Conservation (phyloP, 2,113 vertebrate species). For the Mobula birostris region DNA sequence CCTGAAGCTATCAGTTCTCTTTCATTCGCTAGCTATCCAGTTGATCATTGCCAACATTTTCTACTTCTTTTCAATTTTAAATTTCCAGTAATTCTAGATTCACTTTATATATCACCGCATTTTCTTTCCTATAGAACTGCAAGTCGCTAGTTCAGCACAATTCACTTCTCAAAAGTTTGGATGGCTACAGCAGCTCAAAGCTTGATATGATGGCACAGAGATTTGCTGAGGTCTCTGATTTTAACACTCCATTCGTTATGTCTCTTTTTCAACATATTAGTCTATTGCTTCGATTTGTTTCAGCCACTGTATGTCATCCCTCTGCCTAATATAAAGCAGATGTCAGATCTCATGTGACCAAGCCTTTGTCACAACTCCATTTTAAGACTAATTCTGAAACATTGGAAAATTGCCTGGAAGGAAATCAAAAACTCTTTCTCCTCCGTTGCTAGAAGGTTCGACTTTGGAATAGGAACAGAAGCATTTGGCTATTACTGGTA, state of each 20-base stretch:
- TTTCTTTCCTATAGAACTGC: neutral
- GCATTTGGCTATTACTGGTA: constrained; percentile 13
- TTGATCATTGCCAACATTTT: neutral
- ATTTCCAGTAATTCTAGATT: neutral
- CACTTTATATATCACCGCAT: neutral
- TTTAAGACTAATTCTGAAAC: neutral
- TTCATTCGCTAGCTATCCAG: neutral
- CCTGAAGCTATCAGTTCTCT: neutral
- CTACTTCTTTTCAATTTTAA: neutral
- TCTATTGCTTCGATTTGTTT: constrained; percentile 7
- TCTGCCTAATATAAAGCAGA: constrained; percentile 8
- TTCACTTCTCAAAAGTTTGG: neutral
- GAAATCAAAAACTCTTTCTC: constrained; percentile 19
- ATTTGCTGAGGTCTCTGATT: neutral
- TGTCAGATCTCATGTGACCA: neutral
- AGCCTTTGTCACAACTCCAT: constrained; percentile 16
- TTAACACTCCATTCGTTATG: neutral
- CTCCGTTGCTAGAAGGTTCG: neutral
- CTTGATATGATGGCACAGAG: neutral
- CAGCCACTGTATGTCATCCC: neutral
- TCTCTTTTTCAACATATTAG: neutral
- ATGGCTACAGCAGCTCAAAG: neutral
- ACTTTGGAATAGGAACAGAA: constrained; percentile 1
- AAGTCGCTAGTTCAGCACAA: neutral
- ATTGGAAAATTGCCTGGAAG: constrained; percentile 18